Percentiles rank a stretch among this genome's conserved stretches.
These are phyloP conservation scores for Brienomyrus longianalis DNA, from an alignment of 2,113 vertebrate genomes.

Conservation along the genomic window DNA sequence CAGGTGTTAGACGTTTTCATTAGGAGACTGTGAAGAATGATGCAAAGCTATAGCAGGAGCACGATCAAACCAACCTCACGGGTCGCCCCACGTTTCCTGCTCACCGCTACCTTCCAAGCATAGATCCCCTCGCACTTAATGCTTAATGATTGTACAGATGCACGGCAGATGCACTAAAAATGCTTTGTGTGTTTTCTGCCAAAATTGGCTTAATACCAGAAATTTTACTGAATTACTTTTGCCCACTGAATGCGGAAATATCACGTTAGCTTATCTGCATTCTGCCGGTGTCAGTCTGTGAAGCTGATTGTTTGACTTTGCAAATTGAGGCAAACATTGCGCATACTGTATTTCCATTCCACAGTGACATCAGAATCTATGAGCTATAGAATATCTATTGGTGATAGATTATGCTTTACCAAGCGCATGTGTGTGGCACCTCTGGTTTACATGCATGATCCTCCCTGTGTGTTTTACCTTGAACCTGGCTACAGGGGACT, in stretches of 20 bases:
- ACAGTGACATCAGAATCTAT: not conserved
- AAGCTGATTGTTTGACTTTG: not conserved
- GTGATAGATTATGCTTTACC: not conserved
- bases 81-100: not conserved
- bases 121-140: not conserved
- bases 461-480: not conserved
- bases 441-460: not conserved
- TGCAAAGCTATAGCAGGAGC: not conserved
- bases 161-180: not conserved
- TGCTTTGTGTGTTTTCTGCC: not conserved
- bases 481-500: not conserved
- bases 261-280: not conserved
- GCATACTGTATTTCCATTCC: not conserved
- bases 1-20: not conserved
- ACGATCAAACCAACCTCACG: not conserved
- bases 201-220: not conserved
- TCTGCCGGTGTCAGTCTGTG: not conserved
- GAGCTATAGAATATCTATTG: not conserved
- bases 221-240: not conserved
- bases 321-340: not conserved
- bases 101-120: not conserved
- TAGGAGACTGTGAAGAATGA: not conserved
- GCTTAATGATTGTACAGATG: not conserved
- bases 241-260: not conserved
- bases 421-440: not conserved